Conservation (phyloP, 2,797 vertebrate genomes). For the Pteronotus mesoamericanus region DNA sequence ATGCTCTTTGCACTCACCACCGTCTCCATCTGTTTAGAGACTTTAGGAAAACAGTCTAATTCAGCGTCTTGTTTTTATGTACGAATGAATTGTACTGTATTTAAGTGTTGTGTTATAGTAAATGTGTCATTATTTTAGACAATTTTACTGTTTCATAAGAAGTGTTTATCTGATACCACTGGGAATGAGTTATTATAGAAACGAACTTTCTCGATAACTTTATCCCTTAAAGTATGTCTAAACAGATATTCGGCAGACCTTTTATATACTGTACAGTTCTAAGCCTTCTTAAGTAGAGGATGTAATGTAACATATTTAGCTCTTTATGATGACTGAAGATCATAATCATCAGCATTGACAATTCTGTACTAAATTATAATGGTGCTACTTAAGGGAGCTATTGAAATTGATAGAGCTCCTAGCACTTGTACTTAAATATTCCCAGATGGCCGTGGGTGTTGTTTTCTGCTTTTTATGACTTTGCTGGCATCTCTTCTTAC, state of each 20-base stretch:
- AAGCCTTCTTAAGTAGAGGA: not conserved
- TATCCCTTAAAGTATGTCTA: not conserved
- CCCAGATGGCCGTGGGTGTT: not conserved
- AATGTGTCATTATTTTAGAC: not conserved
- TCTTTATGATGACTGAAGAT: not conserved
- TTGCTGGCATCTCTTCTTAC: not conserved
- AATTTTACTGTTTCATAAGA: not conserved
- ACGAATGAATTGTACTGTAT: not conserved
- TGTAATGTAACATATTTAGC: not conserved
- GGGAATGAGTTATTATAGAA: not conserved
- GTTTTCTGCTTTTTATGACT: not conserved
- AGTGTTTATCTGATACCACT: not conserved
- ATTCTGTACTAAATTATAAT: not conserved
- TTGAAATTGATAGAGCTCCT: not conserved
- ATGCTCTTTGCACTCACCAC: not conserved
- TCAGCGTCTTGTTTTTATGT: not conserved
- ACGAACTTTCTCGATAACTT: conserved; percentile 14
- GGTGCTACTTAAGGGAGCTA: not conserved
- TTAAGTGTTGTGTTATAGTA: not conserved
- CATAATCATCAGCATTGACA: not conserved
- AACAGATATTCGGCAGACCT: not conserved
- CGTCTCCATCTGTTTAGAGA: not conserved
- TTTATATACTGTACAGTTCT: not conserved
- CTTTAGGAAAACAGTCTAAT: not conserved
- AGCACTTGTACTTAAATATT: not conserved